Base-by-base conservation (phyloP, 2,113 vertebrate genomes). In the Sylvilagus bachmani region DNA sequence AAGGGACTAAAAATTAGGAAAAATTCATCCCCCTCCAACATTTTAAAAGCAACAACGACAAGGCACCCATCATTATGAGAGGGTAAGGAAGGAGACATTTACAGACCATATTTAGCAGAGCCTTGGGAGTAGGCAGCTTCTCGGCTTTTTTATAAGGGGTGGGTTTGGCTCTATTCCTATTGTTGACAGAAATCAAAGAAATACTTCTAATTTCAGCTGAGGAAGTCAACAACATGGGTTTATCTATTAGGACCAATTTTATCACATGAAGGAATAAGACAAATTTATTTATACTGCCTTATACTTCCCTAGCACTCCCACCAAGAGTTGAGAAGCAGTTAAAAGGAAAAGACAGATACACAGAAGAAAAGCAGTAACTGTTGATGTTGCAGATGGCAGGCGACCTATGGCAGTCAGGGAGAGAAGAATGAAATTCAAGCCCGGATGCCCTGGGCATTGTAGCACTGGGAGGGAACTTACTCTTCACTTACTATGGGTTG, bases 161-260 rank as follows among this genome's bases (percentile, higher is more conserved):
- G 62, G 55, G 88, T 81, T 91, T 93, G 62, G 6, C 25, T 94
- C 19, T 82, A 27, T 75, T 77, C 36, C 24, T 77, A 53, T 51
- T 66, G 4, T 55, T 91, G 49, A 93, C 77, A 69, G 85, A 86
- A 95, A 77, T 31, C 36, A 75, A 86, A 91, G 36, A 91, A 89
- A 85, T 74, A n/a, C 77, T 91, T 95, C 93, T 31, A 79, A 87
- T 91, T 79, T 94, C 33, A 93, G 55, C 25, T n/a, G 75, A 71
- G 22, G 70, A 84, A 84, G 12, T 80, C 36, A 82, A 74, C 53
- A 94, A 55, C 51, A 86, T 94, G 78, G 24, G 78, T 97, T 84
- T 74, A 86, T 78, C 44, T 83, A 74, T n/a, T 49, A 69, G 13
- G 53, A 80, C 11, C 88, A 55, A 64, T 67, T 86, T 94, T 77